phyloP scores from a whole-genome alignment of 2,113 vertebrate species.

The Caranx melampygus region DNA sequence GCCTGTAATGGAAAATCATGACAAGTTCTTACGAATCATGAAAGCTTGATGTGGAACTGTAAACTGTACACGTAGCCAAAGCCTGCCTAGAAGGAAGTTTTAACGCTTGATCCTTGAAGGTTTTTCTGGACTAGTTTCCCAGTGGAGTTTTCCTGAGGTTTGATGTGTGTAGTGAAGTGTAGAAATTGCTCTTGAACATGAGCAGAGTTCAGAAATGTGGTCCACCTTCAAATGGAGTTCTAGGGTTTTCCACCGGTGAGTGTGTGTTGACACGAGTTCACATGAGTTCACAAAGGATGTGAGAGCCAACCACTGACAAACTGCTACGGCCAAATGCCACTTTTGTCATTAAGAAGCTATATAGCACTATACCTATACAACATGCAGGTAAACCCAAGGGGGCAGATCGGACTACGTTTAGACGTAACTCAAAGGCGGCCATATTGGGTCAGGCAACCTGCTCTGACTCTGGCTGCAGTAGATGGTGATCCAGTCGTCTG shows the following conservation, averaged over 20 bases:
- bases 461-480: too few species aligned
- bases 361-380: background rate
- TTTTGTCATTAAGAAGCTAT: background rate
- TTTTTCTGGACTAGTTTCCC: conserved; percentile 5
- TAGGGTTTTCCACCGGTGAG: background rate
- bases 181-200: background rate
- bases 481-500: too few species aligned
- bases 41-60: background rate
- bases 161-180: conserved; percentile 6
- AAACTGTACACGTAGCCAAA: background rate
- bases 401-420: too few species aligned
- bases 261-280: background rate
- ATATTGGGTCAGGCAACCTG: too few species aligned
- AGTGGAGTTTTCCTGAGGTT: background rate
- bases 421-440: too few species aligned
- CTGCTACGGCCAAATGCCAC: background rate
- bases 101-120: background rate
- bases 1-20: conserved; percentile 54
- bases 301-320: background rate
- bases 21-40: conserved; percentile 39
- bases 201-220: background rate
- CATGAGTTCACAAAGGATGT: background rate
- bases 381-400: background rate
- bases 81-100: background rate
- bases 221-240: background rate